These are phyloP conservation scores for Aleiodes testaceus DNA, from an alignment of 2,888 invertebrate genomes.

Conservation along the genomic window DNA sequence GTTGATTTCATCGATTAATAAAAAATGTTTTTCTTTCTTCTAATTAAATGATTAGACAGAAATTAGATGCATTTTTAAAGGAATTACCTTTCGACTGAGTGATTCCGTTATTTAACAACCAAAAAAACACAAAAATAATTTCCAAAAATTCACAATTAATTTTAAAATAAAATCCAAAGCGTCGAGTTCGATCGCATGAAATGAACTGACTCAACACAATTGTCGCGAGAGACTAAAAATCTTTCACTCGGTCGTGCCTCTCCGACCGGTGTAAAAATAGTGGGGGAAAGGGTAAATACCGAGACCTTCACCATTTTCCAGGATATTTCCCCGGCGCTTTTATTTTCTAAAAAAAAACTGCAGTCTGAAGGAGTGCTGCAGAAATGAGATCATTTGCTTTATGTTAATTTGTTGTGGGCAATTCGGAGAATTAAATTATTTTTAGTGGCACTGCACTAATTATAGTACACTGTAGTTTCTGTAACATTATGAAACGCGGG, in stretches of 20 bases:
- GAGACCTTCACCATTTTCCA: conserved; percentile 13
- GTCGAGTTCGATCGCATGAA: no score
- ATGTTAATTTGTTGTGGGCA: not conserved
- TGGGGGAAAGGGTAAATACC: not conserved
- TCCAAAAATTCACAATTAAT: not conserved
- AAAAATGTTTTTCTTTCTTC: no score
- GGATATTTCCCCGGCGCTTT: not conserved
- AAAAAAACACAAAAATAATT: not conserved
- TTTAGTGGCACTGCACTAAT: no score
- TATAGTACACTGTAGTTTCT: no score
- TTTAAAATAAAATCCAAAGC: not conserved
- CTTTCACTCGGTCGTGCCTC: not conserved
- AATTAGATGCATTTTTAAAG: no score
- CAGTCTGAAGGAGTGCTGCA: not conserved
- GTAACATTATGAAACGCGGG: no score
- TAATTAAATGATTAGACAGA: no score
- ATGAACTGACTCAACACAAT: conserved; percentile 6
- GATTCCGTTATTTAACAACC: no score
- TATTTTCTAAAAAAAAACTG: not conserved
- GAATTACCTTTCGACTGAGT: no score
- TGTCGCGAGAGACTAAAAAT: not conserved
- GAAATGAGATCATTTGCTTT: not conserved
- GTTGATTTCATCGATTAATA: no score
- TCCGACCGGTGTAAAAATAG: not conserved
- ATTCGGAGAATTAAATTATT: no score